Evolutionary conservation across 1,140 invertebrate species (phyloP).

Genomic region (Pissodes strobi): DNA sequence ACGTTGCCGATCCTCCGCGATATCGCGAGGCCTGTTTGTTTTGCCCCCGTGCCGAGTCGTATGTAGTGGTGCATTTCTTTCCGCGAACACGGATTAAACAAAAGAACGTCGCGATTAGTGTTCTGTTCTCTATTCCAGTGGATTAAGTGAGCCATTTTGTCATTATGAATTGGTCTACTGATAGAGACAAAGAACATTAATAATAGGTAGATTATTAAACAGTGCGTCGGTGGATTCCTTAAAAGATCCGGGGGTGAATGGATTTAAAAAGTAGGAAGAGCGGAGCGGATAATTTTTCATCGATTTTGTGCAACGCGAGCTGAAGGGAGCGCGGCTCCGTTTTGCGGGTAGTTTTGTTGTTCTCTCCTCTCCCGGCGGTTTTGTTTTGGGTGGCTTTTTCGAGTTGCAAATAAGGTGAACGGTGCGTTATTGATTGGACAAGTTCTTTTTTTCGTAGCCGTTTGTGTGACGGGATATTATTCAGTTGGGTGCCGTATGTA

Average conservation of each 20-base stretch:
- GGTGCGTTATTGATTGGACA: too few relatives aligned
- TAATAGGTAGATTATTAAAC: too few relatives aligned
- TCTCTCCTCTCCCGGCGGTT: background rate
- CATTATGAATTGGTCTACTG: too few relatives aligned
- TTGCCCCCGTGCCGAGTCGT: background rate
- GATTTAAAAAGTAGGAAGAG: conserved; percentile 21
- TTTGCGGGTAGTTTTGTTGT: conserved; percentile 22
- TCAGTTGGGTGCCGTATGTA: too few relatives aligned
- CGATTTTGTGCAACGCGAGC: conserved; percentile 33
- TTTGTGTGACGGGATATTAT: too few relatives aligned
- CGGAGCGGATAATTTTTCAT: conserved; percentile 35
- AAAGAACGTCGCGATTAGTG: background rate
- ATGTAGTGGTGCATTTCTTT: background rate
- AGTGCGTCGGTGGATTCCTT: background rate
- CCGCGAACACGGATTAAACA: background rate
- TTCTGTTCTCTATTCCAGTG: too few relatives aligned
- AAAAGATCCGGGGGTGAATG: background rate
- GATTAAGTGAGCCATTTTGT: too few relatives aligned
- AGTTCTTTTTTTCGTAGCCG: too few relatives aligned
- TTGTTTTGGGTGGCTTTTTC: too few relatives aligned
- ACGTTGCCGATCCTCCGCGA: conserved; percentile 1
- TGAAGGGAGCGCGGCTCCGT: conserved; percentile 8
- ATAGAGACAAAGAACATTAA: too few relatives aligned
- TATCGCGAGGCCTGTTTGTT: conserved; percentile 14
- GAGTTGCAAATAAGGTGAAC: too few relatives aligned